These are phyloP conservation scores for Limnephilus rhombicus DNA, from an alignment of 2,888 invertebrate species.

Conservation along the genomic window DNA sequence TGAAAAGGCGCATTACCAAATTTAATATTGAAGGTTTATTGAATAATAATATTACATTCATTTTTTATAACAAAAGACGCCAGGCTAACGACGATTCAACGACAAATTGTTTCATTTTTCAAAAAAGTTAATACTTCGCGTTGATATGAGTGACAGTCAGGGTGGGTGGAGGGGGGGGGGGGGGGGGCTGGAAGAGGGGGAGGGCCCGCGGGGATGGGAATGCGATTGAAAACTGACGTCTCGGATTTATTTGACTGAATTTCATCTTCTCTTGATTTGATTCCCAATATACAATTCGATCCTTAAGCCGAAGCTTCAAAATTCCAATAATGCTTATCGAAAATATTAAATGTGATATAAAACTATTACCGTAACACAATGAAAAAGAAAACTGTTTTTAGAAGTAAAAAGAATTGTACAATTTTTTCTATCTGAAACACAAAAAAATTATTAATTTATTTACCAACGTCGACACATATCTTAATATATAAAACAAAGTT, in stretches of 20 bases:
- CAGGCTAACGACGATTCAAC: neutral
- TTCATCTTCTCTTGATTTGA: constrained; percentile 25
- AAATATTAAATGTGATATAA: neutral
- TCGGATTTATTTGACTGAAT: constrained; percentile 46
- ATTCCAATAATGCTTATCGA: neutral
- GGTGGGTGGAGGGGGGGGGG: neutral
- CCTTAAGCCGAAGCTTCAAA: neutral
- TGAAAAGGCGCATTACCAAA: too few relatives aligned
- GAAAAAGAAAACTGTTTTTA: too few relatives aligned
- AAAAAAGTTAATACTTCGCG: neutral
- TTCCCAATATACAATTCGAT: neutral
- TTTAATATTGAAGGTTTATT: too few relatives aligned
- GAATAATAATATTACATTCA: too few relatives aligned
- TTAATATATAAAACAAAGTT: too few relatives aligned
- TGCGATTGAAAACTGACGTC: constrained; percentile 37
- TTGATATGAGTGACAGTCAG: neutral
- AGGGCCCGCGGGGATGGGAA: neutral
- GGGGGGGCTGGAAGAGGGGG: neutral
- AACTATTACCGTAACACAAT: too few relatives aligned
- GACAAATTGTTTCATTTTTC: neutral
- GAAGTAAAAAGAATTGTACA: too few relatives aligned
- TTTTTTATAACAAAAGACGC: too few relatives aligned
- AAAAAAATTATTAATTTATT: too few relatives aligned
- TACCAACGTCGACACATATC: too few relatives aligned
- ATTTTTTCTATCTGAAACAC: too few relatives aligned